Base-by-base conservation (phyloP, 2,113 vertebrate genomes). In the Poeciliopsis prolifica region DNA sequence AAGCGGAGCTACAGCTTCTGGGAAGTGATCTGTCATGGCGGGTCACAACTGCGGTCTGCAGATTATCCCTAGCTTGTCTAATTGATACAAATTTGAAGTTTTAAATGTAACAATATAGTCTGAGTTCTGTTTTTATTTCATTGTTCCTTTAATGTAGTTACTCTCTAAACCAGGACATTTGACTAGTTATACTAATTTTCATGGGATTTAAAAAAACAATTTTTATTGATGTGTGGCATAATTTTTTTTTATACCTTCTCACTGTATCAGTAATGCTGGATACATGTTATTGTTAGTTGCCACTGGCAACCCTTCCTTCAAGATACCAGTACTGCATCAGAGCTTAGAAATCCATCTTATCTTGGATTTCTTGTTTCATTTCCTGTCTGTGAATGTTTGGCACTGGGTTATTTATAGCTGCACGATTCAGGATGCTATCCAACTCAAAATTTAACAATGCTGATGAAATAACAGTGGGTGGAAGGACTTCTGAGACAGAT, bases 401-500 rank as follows among this genome's bases (percentile, higher is more conserved):
- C 82, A 77, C 60, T 70, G 48, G 42, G 65, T 64, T 93, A 91
- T 91, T 91, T 91, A 89, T 94, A 91, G 87, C 70, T 28, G 26
- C 48, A 69, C 61, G 84, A 93, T 90, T 88, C 84, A 84, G 90
- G 84, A 84, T 88, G 81, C 68, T 72, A 66, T 72, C 74, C 61
- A 62, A 65, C 77, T 77, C 79, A 31, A 70, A 84, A 85, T 58
- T 75, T 51, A 87, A 78, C 8, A 35, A 65, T 51, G 26, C 74
- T 68, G 60, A 76, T 44, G 60, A 54, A 61, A 66, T 67, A 42
- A 63, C 15, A 0, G 35, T 48, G 54, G 29, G 42, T 2, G 22
- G 2, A 40, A 68, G 13, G 54, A 58, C 40, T 37, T 73, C 44
- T 54, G 70, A 66, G 72, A 17, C 37, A 28, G 30, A 29, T 42